Evolutionary conservation across 1,140 invertebrate species (phyloP).

Genomic region (Penaeus vannamei): DNA sequence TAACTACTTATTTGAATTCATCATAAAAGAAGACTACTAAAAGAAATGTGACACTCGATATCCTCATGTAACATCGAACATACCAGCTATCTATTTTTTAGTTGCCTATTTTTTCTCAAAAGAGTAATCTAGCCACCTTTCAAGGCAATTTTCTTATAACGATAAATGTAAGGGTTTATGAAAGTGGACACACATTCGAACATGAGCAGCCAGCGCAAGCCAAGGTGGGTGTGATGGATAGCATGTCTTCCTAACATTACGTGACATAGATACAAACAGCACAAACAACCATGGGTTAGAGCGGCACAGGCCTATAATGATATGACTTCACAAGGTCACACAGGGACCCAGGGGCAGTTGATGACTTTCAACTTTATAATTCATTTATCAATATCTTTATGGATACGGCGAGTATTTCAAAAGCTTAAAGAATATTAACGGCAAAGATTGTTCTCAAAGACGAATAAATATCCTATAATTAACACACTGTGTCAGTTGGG

Average conservation of each 20-base stretch:
- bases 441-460: constrained; percentile 63
- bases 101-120: too few relatives aligned
- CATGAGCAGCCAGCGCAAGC: constrained; percentile 50
- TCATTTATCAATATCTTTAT: constrained; percentile 55
- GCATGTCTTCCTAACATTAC: constrained; percentile 45
- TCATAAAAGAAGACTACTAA: too few relatives aligned
- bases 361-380: constrained; percentile 12
- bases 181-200: constrained; percentile 35
- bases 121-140: too few relatives aligned
- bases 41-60: too few relatives aligned
- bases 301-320: constrained; percentile 55
- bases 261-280: constrained; percentile 60
- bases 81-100: too few relatives aligned
- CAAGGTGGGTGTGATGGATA: constrained; percentile 36
- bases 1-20: too few relatives aligned
- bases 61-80: too few relatives aligned
- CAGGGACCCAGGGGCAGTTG: constrained; percentile 21
- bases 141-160: too few relatives aligned
- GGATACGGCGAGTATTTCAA: constrained; percentile 65
- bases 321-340: constrained; percentile 50
- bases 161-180: constrained; percentile 7
- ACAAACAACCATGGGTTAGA: constrained; percentile 57
- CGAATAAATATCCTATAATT: constrained; percentile 62
- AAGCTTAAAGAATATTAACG: constrained; percentile 64
- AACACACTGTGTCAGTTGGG: constrained; percentile 59